Evolutionary conservation across 2,113 vertebrate species (phyloP), one percentile per base, ranked within the genome.

Genomic region (Antigone vipio): DNA sequence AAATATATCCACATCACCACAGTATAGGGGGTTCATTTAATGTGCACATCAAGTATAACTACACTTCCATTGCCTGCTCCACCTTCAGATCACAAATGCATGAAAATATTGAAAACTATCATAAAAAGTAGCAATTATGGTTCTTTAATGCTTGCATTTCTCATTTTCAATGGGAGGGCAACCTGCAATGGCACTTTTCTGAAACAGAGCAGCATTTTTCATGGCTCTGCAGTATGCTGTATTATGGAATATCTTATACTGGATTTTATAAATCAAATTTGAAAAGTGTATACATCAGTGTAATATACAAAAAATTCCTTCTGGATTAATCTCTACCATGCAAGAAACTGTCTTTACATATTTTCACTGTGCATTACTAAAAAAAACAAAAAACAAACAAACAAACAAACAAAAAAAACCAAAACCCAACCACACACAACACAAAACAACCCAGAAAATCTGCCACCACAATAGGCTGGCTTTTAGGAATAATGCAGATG

Each of bases 371-470:
- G 6, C 18, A 50, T 50, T 53, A 69, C 16, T 68, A 7, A 0
- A n/a, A 79, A 68, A 69, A 34, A n/a, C n/a, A n/a, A n/a, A n/a
- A n/a, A n/a, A n/a, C n/a, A n/a, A n/a, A n/a, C n/a, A n/a, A n/a
- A n/a, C n/a, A 26, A 53, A 0, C 15, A 27, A 74, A 49, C 47
- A 18, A 29, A 47, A 18, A 29, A 47, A 3, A 19, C 50, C 45
- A 62, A 49, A 53, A 4, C 0, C 26, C 14, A 45, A 8, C 38
- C 52, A 5, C 4, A 55, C 21, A 52, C 50, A 1, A 3, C 9
- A 30, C n/a, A 32, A 15, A 24, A 35, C 2, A 22, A 13, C 6
- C 62, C 13, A 53, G 44, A 76, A 68, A 62, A 6, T 3, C 12
- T 52, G 13, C 26, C 24, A 69, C 24, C 7, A 44, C n/a, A 58